Evolutionary conservation across 2,888 invertebrate genomes (phyloP), one percentile per base, ranked within the genome.

Genomic region (Lycophotia porphyrea): DNA sequence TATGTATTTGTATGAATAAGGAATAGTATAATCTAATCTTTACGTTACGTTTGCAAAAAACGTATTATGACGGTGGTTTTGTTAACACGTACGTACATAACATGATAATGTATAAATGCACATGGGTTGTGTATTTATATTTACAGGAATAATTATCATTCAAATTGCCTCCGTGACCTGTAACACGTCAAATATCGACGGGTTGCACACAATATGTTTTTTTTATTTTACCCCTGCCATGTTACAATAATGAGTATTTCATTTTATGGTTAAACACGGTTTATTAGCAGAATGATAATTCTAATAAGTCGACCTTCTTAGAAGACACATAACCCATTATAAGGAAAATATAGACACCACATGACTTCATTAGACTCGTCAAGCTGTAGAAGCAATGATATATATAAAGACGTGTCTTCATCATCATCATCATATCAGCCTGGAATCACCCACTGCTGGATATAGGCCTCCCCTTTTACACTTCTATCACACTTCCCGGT

Each of bases 11-110:
- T 34, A n/a, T 61, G 21, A 42, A 36, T 64, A 31, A 65, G 27
- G 24, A 64, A 49, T 36, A 5, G 13, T 36, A 27, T 75, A 44
- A 82, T 81, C 79, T 79, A 52, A 79, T 79, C 79, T 81, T 34
- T 44, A 49, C 21, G 47, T 64, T 64, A 81, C 63, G 63, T 68
- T 63, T 74, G 24, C 27, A 21, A 47, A 52, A 49, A 21, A 34
- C 27, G 24, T 61, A 8, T 15, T 52, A 36, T 74, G 67, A 68
- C 76, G 47, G n/a, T 61, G 2, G 27, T 63, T 49, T 49, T 34
- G 9, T 49, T 74, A 42, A 36, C n/a, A 67, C 65, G n/a, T 66
- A 64, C n/a, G n/a, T 11, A 24, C 11, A n/a, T 13, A 74, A 18
- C 21, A 52, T 60, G 42, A 44, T 73, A 39, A 27, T 34, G 27